Evolutionary conservation across 2,113 vertebrate species (phyloP).

Genomic region (Leiothrix lutea): DNA sequence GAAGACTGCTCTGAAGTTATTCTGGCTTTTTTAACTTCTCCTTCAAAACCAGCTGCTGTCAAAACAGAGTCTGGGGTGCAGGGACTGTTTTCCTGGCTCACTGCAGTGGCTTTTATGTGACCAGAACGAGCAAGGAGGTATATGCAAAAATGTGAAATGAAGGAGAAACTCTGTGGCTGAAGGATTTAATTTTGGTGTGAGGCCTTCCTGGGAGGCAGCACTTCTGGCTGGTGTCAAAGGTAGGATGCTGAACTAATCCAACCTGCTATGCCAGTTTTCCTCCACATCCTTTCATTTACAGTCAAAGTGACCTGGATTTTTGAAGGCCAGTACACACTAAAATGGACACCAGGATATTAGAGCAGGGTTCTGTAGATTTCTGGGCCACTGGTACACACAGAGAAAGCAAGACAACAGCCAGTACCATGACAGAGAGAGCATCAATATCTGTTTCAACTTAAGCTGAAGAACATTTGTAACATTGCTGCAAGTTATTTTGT

Average conservation of each 20-base stretch:
- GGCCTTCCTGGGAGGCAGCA: not conserved
- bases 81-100: not conserved
- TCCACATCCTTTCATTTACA: not conserved
- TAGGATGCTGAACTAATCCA: not conserved
- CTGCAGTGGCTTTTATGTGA: not conserved
- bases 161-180: not conserved
- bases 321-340: not conserved
- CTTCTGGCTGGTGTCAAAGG: not conserved
- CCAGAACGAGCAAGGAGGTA: not conserved
- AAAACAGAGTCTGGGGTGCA: not conserved
- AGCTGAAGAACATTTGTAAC: not conserved
- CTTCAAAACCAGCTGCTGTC: not conserved
- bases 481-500: not conserved
- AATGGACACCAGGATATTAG: not conserved
- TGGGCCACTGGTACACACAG: not conserved
- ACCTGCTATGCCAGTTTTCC: not conserved
- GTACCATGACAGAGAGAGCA: not conserved
- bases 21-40: not conserved
- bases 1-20: not conserved
- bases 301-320: not conserved
- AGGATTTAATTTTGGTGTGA: not conserved
- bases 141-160: not conserved
- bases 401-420: not conserved
- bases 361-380: not conserved
- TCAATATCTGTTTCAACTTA: not conserved